Evolutionary conservation across 2,113 vertebrate genomes (phyloP).

Genomic region (Brachyhypopomus occidentalis): DNA sequence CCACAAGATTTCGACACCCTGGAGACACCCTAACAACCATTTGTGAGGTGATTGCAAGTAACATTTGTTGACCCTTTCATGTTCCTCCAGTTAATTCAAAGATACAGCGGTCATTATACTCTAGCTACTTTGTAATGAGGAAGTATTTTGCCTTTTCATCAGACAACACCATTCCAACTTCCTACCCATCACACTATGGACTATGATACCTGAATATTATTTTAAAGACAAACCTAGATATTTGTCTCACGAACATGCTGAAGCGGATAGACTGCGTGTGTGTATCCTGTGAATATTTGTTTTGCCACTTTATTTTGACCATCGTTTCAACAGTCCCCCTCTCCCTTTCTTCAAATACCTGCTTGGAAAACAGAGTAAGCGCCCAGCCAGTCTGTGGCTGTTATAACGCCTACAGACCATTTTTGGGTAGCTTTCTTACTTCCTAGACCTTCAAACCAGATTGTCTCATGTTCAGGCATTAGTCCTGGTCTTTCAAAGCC

Average conservation of each 20-base stretch:
- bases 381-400: neutral
- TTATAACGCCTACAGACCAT: neutral
- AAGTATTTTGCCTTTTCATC: constrained; percentile 15
- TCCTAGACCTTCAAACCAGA: too few relatives aligned
- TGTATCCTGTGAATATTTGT: neutral
- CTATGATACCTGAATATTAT: neutral
- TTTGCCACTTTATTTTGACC: neutral
- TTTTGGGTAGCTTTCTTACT: too few relatives aligned
- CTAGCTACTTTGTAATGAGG: neutral
- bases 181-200: neutral
- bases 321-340: neutral
- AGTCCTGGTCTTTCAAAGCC: too few relatives aligned
- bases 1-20: neutral
- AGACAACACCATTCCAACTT: neutral
- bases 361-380: neutral
- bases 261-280: neutral
- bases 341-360: neutral
- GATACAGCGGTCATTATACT: constrained; percentile 16
- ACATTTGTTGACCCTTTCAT: neutral
- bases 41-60: neutral
- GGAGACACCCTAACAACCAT: neutral
- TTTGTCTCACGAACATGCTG: neutral
- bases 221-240: neutral
- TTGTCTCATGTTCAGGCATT: too few relatives aligned
- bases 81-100: neutral